These are phyloP conservation scores for Arenaria interpres DNA, from an alignment of 2,113 vertebrate species.

Conservation along the genomic window DNA sequence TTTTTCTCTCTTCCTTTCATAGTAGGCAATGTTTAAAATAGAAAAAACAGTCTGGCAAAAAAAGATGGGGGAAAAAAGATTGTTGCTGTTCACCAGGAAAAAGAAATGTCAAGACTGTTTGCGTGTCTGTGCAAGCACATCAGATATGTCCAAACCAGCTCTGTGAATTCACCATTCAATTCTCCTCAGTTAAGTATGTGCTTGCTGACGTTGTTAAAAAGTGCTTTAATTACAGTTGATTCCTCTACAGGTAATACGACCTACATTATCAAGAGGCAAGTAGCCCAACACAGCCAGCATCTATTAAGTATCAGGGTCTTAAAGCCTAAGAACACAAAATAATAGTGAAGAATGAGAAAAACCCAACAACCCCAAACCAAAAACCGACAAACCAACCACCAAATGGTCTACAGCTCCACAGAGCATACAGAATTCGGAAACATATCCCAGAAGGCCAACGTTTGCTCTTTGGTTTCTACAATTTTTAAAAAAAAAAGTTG, in stretches of 20 bases:
- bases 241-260: neutral
- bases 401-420: neutral
- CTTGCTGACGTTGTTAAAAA: neutral
- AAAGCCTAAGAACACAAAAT: neutral
- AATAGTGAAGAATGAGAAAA: neutral
- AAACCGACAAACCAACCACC: neutral
- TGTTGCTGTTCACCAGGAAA: neutral
- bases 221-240: neutral
- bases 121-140: neutral
- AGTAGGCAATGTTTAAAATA: neutral
- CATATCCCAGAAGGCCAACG: neutral
- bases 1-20: neutral
- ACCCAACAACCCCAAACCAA: rapidly evolving
- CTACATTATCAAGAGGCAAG: neutral
- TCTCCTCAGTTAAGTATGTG: neutral
- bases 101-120: neutral
- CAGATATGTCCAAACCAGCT: neutral
- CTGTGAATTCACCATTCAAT: neutral
- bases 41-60: neutral
- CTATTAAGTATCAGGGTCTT: neutral
- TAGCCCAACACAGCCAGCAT: neutral
- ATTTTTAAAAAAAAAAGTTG: neutral
- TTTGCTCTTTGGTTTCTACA: neutral
- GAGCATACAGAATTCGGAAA: neutral
- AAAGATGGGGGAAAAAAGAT: neutral